These are phyloP conservation scores for Hystrix brachyura DNA, from an alignment of 2,113 vertebrate genomes.

Conservation along the genomic window DNA sequence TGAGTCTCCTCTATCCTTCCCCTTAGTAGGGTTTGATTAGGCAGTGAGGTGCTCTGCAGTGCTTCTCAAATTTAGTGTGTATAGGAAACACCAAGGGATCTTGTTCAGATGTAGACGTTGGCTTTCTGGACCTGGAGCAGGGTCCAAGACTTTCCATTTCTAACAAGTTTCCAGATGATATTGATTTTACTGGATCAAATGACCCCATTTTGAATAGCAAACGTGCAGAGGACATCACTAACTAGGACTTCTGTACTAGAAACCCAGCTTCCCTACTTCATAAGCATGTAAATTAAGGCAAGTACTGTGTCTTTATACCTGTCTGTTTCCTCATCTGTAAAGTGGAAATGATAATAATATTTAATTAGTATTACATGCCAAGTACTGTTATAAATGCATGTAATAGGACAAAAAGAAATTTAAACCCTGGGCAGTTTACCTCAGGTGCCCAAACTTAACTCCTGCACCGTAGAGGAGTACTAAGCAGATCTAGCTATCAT, in stretches of 20 bases:
- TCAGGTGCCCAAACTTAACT: not conserved
- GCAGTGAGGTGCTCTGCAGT: not conserved
- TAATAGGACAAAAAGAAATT: not conserved
- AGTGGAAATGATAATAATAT: conserved; percentile 2
- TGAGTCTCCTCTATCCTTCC: not conserved
- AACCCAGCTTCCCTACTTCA: not conserved
- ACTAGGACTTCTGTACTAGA: not conserved
- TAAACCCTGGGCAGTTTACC: not conserved
- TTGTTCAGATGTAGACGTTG: not conserved
- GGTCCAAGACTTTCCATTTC: not conserved
- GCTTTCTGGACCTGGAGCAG: not conserved
- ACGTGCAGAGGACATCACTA: not conserved
- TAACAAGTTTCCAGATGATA: not conserved
- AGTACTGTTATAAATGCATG: not conserved
- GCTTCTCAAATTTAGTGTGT: not conserved
- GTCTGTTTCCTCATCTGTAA: not conserved
- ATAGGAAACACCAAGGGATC: not conserved
- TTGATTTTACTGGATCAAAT: not conserved
- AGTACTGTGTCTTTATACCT: not conserved
- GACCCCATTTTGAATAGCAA: not conserved
- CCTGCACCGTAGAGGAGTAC: not conserved
- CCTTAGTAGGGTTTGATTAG: not conserved
- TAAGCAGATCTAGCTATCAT: not conserved
- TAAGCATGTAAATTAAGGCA: not conserved
- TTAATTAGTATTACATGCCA: not conserved